Base-by-base conservation (phyloP, 2,888 invertebrate genomes). In the Exephanes ischioxanthus region DNA sequence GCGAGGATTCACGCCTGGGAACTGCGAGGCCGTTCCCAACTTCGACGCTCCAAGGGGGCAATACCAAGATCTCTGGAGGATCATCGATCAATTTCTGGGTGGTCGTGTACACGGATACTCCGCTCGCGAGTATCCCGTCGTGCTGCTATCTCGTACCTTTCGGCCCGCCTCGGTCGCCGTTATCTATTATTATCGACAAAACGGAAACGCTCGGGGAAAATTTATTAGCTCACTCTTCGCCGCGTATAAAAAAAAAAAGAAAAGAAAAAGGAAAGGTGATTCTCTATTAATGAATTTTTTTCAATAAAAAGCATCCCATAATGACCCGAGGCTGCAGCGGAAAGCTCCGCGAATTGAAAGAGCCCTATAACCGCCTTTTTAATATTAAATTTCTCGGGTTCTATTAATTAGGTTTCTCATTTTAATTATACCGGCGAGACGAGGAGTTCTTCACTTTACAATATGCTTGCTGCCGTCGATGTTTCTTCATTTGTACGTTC, bases 1-100 rank as follows among this genome's bases (percentile, higher is more conserved):
- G 63, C 83, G 76, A 86, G 88, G 83, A 87, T 83, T 85, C 83
- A 63, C 80, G 67, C 77, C 58, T 48, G 26, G 83, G 68, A 83
- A 77, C 26, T 63, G 63, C 30, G 30, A 58, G 3, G 22, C 58
- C 75, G 9, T 66, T 48, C 14, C 22, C 51, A 85, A 79, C 81
- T 85, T 85, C 48, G 77, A 84, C 67, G 68, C 30, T 58, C 61
- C 51, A 9, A 53, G 67, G 61, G 61, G 71, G 67, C 79, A 72
- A 53, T 73, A 68, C 48, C 55, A 71, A 80, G 67, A 70, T 83
- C 85, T 68, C 85, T 80, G 48, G 85, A 83, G 85, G 66, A 83
- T 83, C 85, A 77, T 83, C 76, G 85, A 86, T 83, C 85, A 86
- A 80, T 77, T 86, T 77, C 72, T 67, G 51, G 19, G 3, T 26